phyloP scores from a whole-genome alignment of 2,888 invertebrate species.

The Dynastes tityus region DNA sequence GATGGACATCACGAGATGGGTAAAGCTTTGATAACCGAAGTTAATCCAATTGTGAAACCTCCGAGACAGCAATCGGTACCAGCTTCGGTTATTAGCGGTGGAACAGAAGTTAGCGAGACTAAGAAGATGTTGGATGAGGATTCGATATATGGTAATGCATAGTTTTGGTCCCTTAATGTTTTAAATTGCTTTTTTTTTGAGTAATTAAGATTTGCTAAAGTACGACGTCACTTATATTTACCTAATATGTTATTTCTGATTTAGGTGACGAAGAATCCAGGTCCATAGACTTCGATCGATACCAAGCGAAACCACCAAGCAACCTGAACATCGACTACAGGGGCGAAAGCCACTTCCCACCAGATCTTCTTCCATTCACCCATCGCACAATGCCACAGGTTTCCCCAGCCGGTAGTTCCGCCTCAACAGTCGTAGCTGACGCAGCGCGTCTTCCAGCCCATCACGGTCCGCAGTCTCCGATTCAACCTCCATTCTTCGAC shows the following conservation, averaged over 20 bases:
- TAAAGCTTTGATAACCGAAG: conserved; percentile 87
- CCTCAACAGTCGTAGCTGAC: conserved; percentile 83
- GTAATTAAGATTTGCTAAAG: not conserved
- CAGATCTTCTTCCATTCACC: conserved; percentile 87
- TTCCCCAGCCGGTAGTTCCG: conserved; percentile 86
- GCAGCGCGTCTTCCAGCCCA: conserved; percentile 75
- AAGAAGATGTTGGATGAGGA: conserved; percentile 88
- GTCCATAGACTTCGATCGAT: conserved; percentile 76
- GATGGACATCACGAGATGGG: conserved; percentile 89
- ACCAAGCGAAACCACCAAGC: conserved; percentile 73
- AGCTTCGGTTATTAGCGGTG: conserved; percentile 80
- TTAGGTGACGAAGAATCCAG: conserved; percentile 81
- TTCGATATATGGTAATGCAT: conserved; percentile 63
- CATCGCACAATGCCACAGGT: conserved; percentile 78
- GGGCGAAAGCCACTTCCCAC: conserved; percentile 80
- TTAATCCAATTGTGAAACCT: conserved; percentile 89
- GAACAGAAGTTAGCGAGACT: conserved; percentile 86
- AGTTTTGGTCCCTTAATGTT: not conserved
- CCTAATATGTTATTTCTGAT: not conserved
- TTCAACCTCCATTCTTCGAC: conserved; percentile 80
- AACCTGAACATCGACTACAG: conserved; percentile 73
- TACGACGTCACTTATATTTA: too few relatives aligned
- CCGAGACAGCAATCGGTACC: conserved; percentile 85
- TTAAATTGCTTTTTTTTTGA: not conserved
- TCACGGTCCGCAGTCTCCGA: conserved; percentile 71